Evolutionary conservation across 2,113 vertebrate genomes (phyloP).

Genomic region (Bettongia penicillata): DNA sequence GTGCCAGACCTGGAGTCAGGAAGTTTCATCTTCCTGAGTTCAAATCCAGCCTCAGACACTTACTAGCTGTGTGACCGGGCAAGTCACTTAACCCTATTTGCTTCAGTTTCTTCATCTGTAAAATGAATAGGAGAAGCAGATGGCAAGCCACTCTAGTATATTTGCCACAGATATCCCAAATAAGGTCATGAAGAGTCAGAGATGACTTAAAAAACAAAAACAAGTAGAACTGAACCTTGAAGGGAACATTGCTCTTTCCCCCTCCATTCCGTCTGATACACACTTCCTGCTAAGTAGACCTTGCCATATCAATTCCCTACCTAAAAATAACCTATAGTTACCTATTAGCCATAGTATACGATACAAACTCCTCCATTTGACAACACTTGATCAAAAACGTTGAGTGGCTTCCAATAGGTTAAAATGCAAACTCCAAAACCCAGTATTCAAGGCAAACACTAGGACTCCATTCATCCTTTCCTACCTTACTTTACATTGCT

Average conservation of each 20-base stretch:
- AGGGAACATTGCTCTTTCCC: background rate
- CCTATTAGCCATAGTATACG: background rate
- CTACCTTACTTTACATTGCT: background rate
- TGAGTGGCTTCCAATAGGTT: background rate
- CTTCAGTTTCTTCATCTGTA: background rate
- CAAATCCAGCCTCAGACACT: background rate
- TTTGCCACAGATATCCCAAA: too few species aligned
- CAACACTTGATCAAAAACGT: background rate
- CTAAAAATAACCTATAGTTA: background rate
- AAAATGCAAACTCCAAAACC: background rate
- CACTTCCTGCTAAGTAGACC: background rate
- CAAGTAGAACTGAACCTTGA: background rate
- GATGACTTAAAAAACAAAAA: too few species aligned
- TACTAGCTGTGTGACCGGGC: background rate
- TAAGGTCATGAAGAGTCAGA: too few species aligned
- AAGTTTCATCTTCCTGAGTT: background rate
- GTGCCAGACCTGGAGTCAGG: constrained; percentile 8
- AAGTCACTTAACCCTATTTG: constrained; percentile 24
- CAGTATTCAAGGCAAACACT: background rate
- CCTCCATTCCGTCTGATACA: background rate
- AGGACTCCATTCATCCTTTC: background rate
- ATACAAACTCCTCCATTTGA: background rate
- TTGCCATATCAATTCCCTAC: background rate
- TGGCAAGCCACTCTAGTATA: background rate
- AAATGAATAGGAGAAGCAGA: background rate